Evolutionary conservation across 2,113 vertebrate genomes (phyloP).

Genomic region (Eurypyga helias): DNA sequence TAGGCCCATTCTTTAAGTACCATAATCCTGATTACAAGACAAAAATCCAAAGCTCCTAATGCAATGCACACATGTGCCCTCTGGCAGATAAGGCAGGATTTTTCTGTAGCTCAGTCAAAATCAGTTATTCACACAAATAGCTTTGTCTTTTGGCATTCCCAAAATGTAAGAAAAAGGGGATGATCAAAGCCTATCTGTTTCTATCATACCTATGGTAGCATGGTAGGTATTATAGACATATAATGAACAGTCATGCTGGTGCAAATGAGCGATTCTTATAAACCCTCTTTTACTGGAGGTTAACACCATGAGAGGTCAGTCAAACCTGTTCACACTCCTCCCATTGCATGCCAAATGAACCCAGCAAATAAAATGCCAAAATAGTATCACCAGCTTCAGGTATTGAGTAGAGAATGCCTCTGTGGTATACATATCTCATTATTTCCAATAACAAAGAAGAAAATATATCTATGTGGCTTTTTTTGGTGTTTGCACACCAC

Average conservation of each 20-base stretch:
- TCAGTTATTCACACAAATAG: not conserved
- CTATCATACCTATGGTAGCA: rapidly evolving
- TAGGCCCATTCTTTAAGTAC: not conserved
- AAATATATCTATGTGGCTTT: rapidly evolving
- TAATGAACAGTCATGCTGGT: not conserved
- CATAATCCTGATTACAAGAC: not conserved
- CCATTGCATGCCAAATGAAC: rapidly evolving
- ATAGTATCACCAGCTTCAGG: not conserved
- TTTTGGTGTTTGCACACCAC: not conserved
- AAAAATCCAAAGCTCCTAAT: not conserved
- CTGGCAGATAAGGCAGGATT: not conserved
- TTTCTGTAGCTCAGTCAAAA: not conserved
- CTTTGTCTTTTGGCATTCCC: not conserved
- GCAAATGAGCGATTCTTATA: not conserved
- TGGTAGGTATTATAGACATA: not conserved
- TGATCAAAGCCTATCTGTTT: not conserved
- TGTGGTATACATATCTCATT: rapidly evolving
- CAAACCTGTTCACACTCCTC: not conserved
- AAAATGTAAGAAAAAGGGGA: not conserved
- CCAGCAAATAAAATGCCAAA: not conserved
- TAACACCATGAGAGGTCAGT: not conserved
- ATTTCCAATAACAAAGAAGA: not conserved
- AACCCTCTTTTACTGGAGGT: not conserved
- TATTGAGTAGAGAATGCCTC: not conserved
- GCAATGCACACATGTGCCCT: not conserved